Percentiles rank a stretch among this genome's conserved stretches.
These are phyloP conservation scores for Monochamus saltuarius DNA, from an alignment of 1,140 invertebrate genomes.

Conservation along the genomic window DNA sequence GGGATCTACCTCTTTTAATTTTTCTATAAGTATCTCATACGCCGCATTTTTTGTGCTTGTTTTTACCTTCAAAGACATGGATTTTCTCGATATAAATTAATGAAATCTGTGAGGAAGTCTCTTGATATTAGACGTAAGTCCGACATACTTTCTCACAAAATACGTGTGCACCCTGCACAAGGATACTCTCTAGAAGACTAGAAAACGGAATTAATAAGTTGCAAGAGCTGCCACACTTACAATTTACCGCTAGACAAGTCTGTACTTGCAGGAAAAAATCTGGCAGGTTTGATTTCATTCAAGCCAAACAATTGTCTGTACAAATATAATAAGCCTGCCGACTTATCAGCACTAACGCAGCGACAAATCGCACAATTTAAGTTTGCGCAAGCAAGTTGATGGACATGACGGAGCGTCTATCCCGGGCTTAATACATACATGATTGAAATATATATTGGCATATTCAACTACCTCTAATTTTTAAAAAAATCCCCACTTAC, in stretches of 20 bases:
- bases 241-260: slow-evolving; percentile 13
- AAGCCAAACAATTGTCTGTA: slow-evolving; percentile 24
- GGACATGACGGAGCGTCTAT: slow-evolving; percentile 1
- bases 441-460: too few species aligned
- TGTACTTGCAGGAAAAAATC: slow-evolving; percentile 17
- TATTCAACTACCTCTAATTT: too few species aligned
- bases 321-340: slow-evolving; percentile 16
- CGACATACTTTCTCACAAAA: too few species aligned
- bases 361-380: slow-evolving; percentile 8
- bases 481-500: too few species aligned
- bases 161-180: too few species aligned
- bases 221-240: not conserved
- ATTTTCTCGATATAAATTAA: too few species aligned
- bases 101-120: too few species aligned
- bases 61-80: too few species aligned
- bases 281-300: slow-evolving; percentile 19
- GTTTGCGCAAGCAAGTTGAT: slow-evolving; percentile 16
- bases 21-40: slow-evolving; percentile 2
- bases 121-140: too few species aligned
- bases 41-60: not conserved
- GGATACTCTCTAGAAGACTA: too few species aligned
- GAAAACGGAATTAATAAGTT: slow-evolving; percentile 3
- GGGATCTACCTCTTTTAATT: slow-evolving; percentile 9
- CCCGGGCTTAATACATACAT: too few species aligned
- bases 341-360: slow-evolving; percentile 18